Percentiles rank a stretch among this genome's conserved stretches.
phyloP scores from a whole-genome alignment of 2,113 vertebrate species.

The Phyllostomus discolor region DNA sequence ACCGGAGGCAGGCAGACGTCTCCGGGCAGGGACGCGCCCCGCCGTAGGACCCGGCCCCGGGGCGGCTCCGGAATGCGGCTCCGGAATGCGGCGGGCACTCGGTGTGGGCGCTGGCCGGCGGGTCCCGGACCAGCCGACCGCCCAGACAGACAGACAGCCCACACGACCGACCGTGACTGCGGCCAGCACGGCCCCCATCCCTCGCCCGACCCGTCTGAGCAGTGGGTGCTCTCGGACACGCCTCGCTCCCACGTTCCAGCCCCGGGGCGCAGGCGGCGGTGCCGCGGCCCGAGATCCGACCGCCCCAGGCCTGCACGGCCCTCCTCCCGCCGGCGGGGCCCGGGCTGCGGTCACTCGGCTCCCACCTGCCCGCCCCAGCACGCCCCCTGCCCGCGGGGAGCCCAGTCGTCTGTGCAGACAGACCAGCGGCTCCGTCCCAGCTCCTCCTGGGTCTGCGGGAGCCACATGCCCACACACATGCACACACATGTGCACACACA shows the following conservation, averaged over 20 bases:
- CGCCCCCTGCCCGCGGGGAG: background rate
- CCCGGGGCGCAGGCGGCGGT: background rate
- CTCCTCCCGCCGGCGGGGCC: background rate
- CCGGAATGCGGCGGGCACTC: background rate
- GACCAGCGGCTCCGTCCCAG: background rate
- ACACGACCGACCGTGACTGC: background rate
- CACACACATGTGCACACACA: background rate
- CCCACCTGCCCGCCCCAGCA: background rate
- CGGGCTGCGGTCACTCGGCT: background rate
- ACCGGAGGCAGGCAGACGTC: background rate
- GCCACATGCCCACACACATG: background rate
- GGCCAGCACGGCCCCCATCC: conserved; percentile 41
- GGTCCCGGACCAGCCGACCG: background rate
- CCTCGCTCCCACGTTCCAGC: conserved; percentile 29
- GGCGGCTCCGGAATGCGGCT: background rate
- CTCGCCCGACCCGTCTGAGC: conserved; percentile 20
- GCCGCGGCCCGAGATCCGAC: rapidly evolving
- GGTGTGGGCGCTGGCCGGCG: background rate
- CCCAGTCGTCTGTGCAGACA: background rate
- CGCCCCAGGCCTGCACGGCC: rapidly evolving
- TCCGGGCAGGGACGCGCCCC: background rate
- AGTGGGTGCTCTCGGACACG: background rate
- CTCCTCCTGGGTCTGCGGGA: background rate
- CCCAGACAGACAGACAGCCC: background rate
- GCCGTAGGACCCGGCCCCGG: background rate